Evolutionary conservation across 92 coral and sea anemone species (phyloP), one percentile per base, ranked within the genome.

Genomic region (Epizoanthus stellaris): DNA sequence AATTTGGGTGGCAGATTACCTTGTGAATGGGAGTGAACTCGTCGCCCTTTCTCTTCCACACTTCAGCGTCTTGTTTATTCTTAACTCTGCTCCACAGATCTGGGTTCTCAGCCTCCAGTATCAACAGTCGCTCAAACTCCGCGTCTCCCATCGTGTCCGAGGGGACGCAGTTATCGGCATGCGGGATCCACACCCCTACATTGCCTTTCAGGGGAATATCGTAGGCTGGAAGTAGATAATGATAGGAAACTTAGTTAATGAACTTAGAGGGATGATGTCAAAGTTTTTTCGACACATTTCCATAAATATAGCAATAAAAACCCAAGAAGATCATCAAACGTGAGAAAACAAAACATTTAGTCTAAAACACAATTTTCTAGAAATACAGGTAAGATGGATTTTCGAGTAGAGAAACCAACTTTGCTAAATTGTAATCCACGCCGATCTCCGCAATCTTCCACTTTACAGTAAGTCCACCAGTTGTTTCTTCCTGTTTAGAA

Each of bases 141-240:
- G 88, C 87, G 66, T 93, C 95, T 36, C 92, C 93, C 80, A 97
- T 93, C 6, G 96, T 98, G 88, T 94, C 93, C 64, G 92, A 84
- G 7, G 99, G 91, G 14, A 97, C 95, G 53, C 92, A 95, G 30
- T 42, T 79, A 1, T 79, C 83, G 8, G 83, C 71, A 14, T 79
- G 83, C 1, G 83, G 83, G 19, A 79, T 70, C 83, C 83, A 79
- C 9, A 79, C 83, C 14, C 83, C 83, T 23, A 79, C 83, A 19
- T 63, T 79, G 0, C 83, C 83, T 64, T 79, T 79, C 70, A 79
- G 61, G 71, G 83, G 83, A 25, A 79, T 67, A 19, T 57, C 53
- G 83, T 63, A 79, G 72, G 83, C 83, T 79, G n/a, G 14, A 12
- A 63, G 39, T 21, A 63, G 14, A 61, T 13, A 52, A 52, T 0